Evolutionary conservation across 2,888 invertebrate species (phyloP), one percentile per base, ranked within the genome.

Genomic region (Neoaliturus tenellus): DNA sequence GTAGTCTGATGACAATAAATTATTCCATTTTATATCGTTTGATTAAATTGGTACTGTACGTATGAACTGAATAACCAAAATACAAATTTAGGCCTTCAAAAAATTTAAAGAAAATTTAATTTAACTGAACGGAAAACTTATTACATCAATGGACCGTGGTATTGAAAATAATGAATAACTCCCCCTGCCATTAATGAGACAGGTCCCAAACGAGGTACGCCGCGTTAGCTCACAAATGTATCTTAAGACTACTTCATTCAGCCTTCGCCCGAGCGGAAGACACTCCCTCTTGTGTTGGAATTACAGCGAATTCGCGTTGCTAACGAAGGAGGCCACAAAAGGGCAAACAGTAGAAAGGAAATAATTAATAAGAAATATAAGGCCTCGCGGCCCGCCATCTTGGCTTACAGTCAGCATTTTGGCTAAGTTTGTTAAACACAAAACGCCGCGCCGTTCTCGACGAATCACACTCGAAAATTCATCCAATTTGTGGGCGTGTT

Each of bases 401-500:
- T 44, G 28, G 39, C 23, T n/a, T 25, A n/a, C n/a, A 44, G 39
- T 75, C 73, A 75, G 73, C 73, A 48, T 75, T 75, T 75, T 75
- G 73, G 73, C 3, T 75, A 75, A 75, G 73, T 75, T 44, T 14
- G 73, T 75, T 75, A 75, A 75, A 44, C 73, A 75, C 73, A 44
- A 75, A 51, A 81, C n/a, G n/a, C n/a, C n/a, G 48, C 48, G 44
- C 48, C 41, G 71, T 81, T 67, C 81, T 81, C 71, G 48, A 51
- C 48, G 81, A 69, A 81, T 81, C 81, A 69, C 81, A 81, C 81
- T 81, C 51, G 17, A 81, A 81, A 81, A 81, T 81, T 81, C 81
- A 81, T 81, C 81, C 81, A 81, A 81, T 81, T 81, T 81, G 81
- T 28, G 69, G 69, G 41, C 14, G 35, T 41, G 48, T 20, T 44